Base-by-base conservation (phyloP, 2,113 vertebrate genomes). In the Paraplagusia blochii region DNA sequence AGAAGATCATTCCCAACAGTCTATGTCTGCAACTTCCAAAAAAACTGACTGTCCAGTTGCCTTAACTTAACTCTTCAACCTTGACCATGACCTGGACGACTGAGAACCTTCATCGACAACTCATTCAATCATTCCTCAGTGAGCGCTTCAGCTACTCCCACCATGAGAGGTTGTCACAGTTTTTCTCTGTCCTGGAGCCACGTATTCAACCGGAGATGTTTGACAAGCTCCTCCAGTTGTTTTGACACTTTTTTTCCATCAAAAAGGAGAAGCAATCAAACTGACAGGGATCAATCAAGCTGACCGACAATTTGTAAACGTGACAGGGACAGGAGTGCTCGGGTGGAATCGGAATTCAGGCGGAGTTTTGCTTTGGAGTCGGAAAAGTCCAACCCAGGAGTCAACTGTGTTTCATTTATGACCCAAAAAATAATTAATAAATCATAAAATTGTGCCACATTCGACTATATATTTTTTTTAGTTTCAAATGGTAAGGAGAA, bases 141-240 rank as follows among this genome's bases (percentile, higher is more conserved):
- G 34, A 53, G 59, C n/a, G 58, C 47, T 0, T 60, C 1, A 1
- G 5, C 29, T 7, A 5, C 1, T 15, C 14, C 6, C 16, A 48
- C 42, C 17, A 51, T 18, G 49, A 57, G 63, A 54, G 66, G 13
- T 42, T 22, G 59, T 53, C 12, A 18, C 5, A 17, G 50, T 56
- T 54, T 29, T 35, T 33, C 44, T 55, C 12, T 0, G 40, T 38
- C 8, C 11, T 40, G 44, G 7, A 44, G 9, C 1, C 14, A 8
- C 17, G 52, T 56, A 59, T 70, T 57, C 44, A 33, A 19, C 8
- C 22, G 49, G 29, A 64, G 56, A 51, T 43, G 6, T 48, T 53
- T 43, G 49, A 44, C 29, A 39, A 13, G 50, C 19, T 55, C 54
- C 34, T 18, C 12, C 1, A 9, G 18, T 19, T n/a, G 16, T 60